Evolutionary conservation across 2,888 invertebrate species (phyloP), one percentile per base, ranked within the genome.

Genomic region (Ganaspis brasiliensis): DNA sequence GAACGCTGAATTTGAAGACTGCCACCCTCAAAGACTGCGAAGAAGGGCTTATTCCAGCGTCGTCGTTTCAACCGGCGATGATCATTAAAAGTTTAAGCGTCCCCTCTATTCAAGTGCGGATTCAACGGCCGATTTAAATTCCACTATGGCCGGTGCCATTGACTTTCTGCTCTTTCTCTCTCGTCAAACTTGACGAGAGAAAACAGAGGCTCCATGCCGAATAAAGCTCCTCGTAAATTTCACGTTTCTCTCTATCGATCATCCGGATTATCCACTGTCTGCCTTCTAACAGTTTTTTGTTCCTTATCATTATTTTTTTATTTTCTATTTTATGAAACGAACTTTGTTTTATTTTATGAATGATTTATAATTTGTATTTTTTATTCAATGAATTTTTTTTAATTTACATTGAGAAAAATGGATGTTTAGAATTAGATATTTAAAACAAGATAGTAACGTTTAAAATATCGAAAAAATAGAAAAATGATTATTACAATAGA

Each of bases 41-140:
- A 67, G 67, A 83, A 84, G 82, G 86, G 86, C 86, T 88, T 87
- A 87, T 88, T 83, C 24, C 24, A n/a, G 85, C 85, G 78, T 79
- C 80, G 85, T 79, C 84, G 84, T 84, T 87, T 86, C 82, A 85
- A 79, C 85, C 84, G 84, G 82, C 87, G 87, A 87, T 85, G 87
- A 87, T 88, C 89, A 88, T 89, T 89, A 89, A 89, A 89, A 89
- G 86, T 89, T 89, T 89, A 89, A 89, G 87, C 87, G 88, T 84
- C 83, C 85, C 82, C 84, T 52, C 52, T 80, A 88, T 88, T 88
- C 83, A 88, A 87, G 87, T 83, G 82, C 86, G 84, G 81, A 88
- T 87, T 85, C 85, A 82, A 86, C 83, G 84, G 86, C 84, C 86
- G 83, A 81, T 83, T 87, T 76, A 85, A 87, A 89, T 89, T 89